Conservation (phyloP, 2,113 vertebrate genomes). For the Etheostoma spectabile region DNA sequence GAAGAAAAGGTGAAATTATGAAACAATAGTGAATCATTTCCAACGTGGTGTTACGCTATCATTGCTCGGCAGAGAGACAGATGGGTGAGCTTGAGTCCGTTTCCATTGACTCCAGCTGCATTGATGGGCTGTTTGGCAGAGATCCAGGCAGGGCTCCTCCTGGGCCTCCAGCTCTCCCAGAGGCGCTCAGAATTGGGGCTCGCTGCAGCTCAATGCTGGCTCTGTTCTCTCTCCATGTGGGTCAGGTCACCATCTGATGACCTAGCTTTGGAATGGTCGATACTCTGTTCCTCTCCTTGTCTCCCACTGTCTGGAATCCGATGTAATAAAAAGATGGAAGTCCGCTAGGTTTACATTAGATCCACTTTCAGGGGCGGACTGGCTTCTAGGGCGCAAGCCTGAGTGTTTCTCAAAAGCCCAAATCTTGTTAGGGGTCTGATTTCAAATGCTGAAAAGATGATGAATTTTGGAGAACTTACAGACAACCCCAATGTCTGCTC, state of each 20-base stretch:
- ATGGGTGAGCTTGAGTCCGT: conserved; percentile 69
- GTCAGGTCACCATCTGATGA: conserved; percentile 83
- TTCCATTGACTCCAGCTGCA: conserved; percentile 83
- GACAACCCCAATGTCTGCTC: too few relatives aligned
- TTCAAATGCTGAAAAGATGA: too few relatives aligned
- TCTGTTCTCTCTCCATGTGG: conserved; percentile 82
- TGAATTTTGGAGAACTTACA: too few relatives aligned
- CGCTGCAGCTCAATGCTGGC: conserved; percentile 75
- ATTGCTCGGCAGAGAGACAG: conserved; percentile 47
- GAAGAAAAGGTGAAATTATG: conserved; percentile 24
- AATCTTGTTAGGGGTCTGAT: too few relatives aligned
- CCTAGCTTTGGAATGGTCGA: conserved; percentile 5
- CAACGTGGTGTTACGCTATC: conserved; percentile 66
- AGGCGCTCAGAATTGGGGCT: conserved; percentile 73
- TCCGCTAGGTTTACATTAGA: neutral
- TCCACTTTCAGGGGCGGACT: neutral
- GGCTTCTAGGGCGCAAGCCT: too few relatives aligned
- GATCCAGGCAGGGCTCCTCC: conserved; percentile 75
- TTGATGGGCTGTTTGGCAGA: conserved; percentile 84
- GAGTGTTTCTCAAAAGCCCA: too few relatives aligned
- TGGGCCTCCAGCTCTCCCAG: conserved; percentile 74
- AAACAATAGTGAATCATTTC: conserved; percentile 64
- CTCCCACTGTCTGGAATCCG: neutral
- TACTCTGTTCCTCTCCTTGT: conserved; percentile 14
- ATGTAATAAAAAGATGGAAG: conserved; percentile 1